Base-by-base conservation (phyloP, 2,888 invertebrate species). In the Erebia ligea region DNA sequence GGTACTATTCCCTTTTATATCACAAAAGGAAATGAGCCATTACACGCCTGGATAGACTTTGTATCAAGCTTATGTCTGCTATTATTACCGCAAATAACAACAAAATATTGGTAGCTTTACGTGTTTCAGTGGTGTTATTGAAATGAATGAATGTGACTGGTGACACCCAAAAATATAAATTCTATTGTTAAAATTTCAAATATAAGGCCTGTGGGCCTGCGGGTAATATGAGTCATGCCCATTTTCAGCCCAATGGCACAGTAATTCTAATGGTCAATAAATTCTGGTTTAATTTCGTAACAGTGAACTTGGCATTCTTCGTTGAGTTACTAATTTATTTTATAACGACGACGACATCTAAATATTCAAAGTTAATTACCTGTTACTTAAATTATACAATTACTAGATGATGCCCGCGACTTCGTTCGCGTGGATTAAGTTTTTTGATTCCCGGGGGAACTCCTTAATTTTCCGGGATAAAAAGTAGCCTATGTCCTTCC, bases 21-120 rank as follows among this genome's bases (percentile, higher is more conserved):
- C 80, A 83, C 75, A 73, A 77, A 76, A 76, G 64, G 64, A 84
- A 86, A 88, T 87, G 86, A 73, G 84, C 83, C 84, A 84, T 89
- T 88, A 85, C 84, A 81, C 83, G 85, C 80, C 77, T 75, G 74
- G 72, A 68, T 74, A 68, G 77, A 76, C 77, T 45, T 76, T 73
- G 82, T 45, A 45, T 82, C 79, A 81, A 80, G 80, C 79, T 78
- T 80, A 67, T 48, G 45, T 48, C 21, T 25, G 67, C 42, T 34
- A 48, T 67, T 58, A 48, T 48, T 58, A 64, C 67, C 64, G 65
- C 45, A 76, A 80, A 80, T 78, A 78, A 81, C 75, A 73, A 68
- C 58, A 50, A 65, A 42, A 45, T 45, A 45, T 45, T 34, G 6
- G 34, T 34, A 34, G 34, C 45, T 13, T 45, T 45, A 52, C 52